phyloP scores from a whole-genome alignment of 2,113 vertebrate species.

The Genyomyrus donnyi region DNA sequence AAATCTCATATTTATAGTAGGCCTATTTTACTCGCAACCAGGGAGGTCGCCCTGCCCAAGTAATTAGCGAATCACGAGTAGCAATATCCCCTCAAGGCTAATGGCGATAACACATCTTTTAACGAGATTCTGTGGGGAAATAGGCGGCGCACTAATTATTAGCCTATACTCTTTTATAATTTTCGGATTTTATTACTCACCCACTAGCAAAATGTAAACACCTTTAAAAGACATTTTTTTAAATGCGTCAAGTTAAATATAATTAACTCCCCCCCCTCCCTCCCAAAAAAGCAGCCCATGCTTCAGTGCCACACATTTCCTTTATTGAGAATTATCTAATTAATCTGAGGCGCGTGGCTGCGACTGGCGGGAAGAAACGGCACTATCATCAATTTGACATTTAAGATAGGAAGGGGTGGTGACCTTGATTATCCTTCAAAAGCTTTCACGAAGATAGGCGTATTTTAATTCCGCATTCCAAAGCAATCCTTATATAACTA shows the following conservation, averaged over 20 bases:
- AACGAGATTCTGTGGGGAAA: neutral
- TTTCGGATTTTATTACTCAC: neutral
- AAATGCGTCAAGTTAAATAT: neutral
- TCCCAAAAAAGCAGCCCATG: neutral
- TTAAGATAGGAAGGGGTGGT: neutral
- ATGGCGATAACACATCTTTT: neutral
- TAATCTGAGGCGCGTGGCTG: neutral
- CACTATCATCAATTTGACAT: neutral
- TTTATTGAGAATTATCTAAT: neutral
- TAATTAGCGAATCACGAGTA: slow-evolving; percentile 12
- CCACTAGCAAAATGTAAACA: neutral
- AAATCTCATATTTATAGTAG: neutral
- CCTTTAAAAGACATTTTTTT: neutral
- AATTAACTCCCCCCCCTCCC: neutral
- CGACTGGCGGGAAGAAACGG: neutral
- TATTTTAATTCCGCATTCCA: neutral
- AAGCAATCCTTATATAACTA: neutral
- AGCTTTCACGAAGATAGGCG: neutral
- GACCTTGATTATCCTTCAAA: neutral
- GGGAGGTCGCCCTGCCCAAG: slow-evolving; percentile 15
- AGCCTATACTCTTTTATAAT: neutral
- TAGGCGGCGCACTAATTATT: neutral
- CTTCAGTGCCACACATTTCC: neutral
- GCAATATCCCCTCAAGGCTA: slow-evolving; percentile 15
- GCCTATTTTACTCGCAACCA: neutral